A percentile compares a stretch with the other conserved stretches of the same genome.
Conservation (phyloP, 30 jellyfish, hydroid and myxozoan genomes). For the Chrysaora quinquecirrha region DNA sequence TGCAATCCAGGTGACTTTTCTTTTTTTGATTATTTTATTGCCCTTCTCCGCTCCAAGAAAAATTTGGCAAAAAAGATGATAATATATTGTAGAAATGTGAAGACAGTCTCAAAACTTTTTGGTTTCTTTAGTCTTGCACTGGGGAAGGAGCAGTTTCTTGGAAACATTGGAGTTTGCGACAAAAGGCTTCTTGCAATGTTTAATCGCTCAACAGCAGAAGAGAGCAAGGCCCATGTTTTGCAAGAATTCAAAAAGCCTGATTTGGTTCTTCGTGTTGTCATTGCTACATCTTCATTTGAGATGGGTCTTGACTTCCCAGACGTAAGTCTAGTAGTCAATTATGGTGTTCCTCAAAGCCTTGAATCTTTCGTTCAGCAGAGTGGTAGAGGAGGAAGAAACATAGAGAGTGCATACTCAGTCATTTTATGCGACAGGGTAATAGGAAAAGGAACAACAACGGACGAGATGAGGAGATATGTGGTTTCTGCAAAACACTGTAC, state of each 20-base stretch:
- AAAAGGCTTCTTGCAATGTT: not conserved
- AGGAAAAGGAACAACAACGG: not conserved
- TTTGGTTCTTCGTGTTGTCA: not conserved
- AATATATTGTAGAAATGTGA: not conserved
- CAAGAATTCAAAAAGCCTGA: not conserved
- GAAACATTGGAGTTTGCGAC: not conserved
- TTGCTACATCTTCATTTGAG: not conserved
- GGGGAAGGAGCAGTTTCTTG: not conserved
- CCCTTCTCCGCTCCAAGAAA: not conserved
- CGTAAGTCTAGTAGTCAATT: not conserved
- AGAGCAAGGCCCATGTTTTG: not conserved
- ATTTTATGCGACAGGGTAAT: not conserved
- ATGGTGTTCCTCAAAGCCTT: not conserved
- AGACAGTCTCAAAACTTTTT: not conserved
- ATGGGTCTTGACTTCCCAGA: constrained; percentile 5
- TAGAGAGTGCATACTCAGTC: not conserved
- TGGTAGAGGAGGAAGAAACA: constrained; percentile 1
- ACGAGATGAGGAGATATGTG: not conserved
- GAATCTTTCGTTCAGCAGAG: constrained; percentile 7
- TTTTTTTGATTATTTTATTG: not conserved
- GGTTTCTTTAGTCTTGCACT: not conserved
- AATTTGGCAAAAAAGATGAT: not conserved
- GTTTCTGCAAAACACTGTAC: not conserved
- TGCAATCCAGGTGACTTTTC: constrained; percentile 7
- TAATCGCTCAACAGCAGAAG: not conserved